Conservation (phyloP, 1,140 invertebrate species). For the Cherax destructor region DNA sequence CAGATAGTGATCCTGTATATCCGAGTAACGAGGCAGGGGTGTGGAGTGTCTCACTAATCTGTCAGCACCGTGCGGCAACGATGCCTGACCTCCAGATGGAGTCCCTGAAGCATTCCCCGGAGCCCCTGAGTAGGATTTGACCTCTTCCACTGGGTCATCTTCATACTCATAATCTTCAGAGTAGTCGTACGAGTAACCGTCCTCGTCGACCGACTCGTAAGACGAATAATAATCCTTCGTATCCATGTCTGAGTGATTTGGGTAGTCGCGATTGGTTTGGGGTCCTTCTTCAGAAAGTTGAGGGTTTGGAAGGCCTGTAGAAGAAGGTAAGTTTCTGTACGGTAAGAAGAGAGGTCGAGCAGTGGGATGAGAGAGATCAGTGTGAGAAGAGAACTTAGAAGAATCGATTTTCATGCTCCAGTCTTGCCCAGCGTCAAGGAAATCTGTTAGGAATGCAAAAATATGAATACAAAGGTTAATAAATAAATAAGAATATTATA, state of each 20-base stretch:
- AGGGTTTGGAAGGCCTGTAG: background rate
- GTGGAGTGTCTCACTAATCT: background rate
- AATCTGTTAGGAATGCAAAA: slow-evolving; percentile 34
- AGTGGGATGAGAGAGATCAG: background rate
- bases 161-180: background rate
- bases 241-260: background rate
- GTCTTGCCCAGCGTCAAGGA: slow-evolving; percentile 35
- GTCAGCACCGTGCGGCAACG: background rate
- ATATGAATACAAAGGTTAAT: background rate
- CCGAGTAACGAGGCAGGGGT: background rate
- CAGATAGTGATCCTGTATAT: background rate
- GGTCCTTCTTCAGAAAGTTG: background rate
- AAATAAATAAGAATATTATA: background rate
- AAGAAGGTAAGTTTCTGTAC: slow-evolving; percentile 1
- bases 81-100: background rate
- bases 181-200: background rate
- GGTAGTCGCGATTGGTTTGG: background rate
- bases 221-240: background rate
- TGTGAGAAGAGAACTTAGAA: slow-evolving; percentile 3
- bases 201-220: background rate
- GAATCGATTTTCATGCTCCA: slow-evolving; percentile 62
- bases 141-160: background rate
- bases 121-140: background rate
- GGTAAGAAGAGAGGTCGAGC: background rate
- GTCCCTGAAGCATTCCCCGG: background rate